Base-by-base conservation (phyloP, 2,113 vertebrate genomes). In the Coregonus clupeaformis region DNA sequence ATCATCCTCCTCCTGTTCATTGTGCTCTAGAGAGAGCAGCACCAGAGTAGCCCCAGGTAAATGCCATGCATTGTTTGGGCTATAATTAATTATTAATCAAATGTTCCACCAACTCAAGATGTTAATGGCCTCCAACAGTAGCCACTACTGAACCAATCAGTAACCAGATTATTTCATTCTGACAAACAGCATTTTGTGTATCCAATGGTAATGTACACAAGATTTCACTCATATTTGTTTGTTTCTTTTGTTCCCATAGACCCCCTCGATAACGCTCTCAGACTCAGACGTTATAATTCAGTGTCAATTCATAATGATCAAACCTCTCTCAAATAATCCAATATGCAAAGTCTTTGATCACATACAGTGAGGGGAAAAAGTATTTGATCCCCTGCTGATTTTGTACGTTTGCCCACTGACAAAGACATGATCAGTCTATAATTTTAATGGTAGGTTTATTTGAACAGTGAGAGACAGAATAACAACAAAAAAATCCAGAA, bases 11-110 rank as follows among this genome's bases (percentile, higher is more conserved):
- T 82, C 71, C 66, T 81, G 75, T 81, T 84, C 72, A 78, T 74
- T 75, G 79, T 66, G 69, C 60, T 76, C 62, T 69, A 71, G 49
- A 82, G 74, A 82, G 78, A 79, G 66, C 74, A 36, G 36, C 36
- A 36, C 36, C 1, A 36, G 36, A 36, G 36, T 9, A 82, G 83
- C 74, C 74, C 55, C 57, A 83, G 63, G 80, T 83, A 88, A 88
- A 82, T 89, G 79, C 62, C 25, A 71, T 76, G 73, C 59, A 82
- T 84, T 80, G 79, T 86, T 84, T 88, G 29, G 76, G 68, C 71
- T 76, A 55, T 75, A 65, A 87, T 92, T 80, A 92, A 92, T 93
- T 87, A 92, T 93, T 90, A 73, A 92, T 92, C 80, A 82, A 84
- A 88, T 84, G 75, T 88, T 90, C 86, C 72, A 82, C 79, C 82